Evolutionary conservation across 2,888 invertebrate genomes (phyloP), one percentile per base, ranked within the genome.

Genomic region (Ellobium chinense): DNA sequence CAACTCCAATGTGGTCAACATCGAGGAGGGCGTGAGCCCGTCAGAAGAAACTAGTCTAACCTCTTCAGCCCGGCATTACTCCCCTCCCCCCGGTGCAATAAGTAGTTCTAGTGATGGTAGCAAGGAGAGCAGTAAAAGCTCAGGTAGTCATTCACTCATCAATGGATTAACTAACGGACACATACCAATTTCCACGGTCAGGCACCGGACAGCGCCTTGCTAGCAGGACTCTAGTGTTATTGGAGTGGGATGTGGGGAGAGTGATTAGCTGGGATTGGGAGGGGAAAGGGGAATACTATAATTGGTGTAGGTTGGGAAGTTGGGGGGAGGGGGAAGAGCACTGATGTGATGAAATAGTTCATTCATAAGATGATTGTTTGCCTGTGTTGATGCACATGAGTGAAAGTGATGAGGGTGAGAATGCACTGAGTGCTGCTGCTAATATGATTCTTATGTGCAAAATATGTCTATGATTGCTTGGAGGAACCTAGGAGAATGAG

Each of bases 91-190:
- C 81, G 87, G 88, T 87, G 89, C 88, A 86, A 87, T 87, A 83
- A 81, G 75, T 27, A 86, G 85, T 66, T 87, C 87, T 27, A 89
- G 88, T 82, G 89, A 90, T 78, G 91, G 88, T 34, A 90, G 90
- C 82, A 91, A 91, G 78, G 91, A 87, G 72, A 90, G 90, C 82
- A 89, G 88, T 85, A 91, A 91, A 84, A 91, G 90, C 82, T 89
- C 88, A 66, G 87, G 84, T 63, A 88, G 88, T 80, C 88, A 88
- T 80, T 87, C 88, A 81, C 89, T 86, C 75, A 87, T 88, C 81
- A 91, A 91, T 80, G 91, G 91, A 79, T 81, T 91, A 54, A 89
- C 89, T n/a, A 91, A 91, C 81, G 91, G 91, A 69, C 91, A 91
- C 78, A 78, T 78, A 78, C 69, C 70, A 31, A 31, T 62, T 39